A percentile compares a stretch with the other conserved stretches of the same genome.
Conservation (phyloP, 1,140 invertebrate genomes). For the Hermetia illucens region DNA sequence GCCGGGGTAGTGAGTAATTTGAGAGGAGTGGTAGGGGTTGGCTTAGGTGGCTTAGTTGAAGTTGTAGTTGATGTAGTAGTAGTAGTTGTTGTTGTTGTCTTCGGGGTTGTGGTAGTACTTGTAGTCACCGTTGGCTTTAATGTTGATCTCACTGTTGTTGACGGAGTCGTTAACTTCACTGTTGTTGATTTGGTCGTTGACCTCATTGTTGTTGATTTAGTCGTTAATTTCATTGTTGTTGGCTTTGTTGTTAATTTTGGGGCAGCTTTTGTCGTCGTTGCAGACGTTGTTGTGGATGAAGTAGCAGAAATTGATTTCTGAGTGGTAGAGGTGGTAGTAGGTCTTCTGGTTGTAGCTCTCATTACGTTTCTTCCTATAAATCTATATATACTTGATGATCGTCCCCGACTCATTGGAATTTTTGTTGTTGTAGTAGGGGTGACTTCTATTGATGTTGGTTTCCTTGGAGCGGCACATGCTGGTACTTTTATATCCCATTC, state of each 20-base stretch:
- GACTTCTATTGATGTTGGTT: not conserved
- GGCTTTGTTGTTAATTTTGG: not conserved
- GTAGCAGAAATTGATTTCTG: not conserved
- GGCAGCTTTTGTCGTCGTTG: not conserved
- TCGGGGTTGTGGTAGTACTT: not conserved
- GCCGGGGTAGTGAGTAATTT: not conserved
- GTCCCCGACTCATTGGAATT: not conserved
- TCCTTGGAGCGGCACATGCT: not conserved
- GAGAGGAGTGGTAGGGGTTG: not conserved
- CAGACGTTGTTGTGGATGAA: not conserved
- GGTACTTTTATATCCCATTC: not conserved
- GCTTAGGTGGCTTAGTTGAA: not conserved
- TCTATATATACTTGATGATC: constrained; percentile 2
- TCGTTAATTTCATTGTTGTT: constrained; percentile 1
- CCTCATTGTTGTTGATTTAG: constrained; percentile 1
- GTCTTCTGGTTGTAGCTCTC: not conserved
- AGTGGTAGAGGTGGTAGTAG: not conserved
- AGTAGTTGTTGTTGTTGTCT: constrained; percentile 1
- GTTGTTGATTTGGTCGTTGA: constrained; percentile 2
- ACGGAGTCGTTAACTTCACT: not conserved
- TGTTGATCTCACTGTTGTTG: not conserved
- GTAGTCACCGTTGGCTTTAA: not conserved
- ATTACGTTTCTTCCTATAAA: not conserved
- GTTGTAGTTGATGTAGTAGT: not conserved
- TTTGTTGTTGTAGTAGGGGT: not conserved